These are phyloP conservation scores for Suricata suricatta DNA, from an alignment of 2,113 vertebrate genomes.

Conservation along the genomic window DNA sequence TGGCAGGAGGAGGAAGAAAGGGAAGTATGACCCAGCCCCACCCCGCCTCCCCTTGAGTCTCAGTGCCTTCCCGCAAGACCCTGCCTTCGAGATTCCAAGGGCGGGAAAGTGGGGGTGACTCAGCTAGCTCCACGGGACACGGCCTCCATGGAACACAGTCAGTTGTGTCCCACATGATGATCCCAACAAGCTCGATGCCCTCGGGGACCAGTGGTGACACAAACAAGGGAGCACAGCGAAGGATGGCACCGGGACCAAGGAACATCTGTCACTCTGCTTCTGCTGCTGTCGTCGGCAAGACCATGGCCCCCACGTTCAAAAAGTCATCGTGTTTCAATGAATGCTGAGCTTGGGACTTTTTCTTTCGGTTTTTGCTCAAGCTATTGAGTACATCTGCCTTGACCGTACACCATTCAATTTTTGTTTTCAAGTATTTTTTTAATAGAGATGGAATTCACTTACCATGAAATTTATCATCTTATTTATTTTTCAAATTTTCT, in stretches of 20 bases:
- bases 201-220: not conserved
- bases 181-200: not conserved
- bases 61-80: not conserved
- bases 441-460: not conserved
- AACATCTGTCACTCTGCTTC: not conserved
- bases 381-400: not conserved
- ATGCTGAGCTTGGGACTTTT: not conserved
- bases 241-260: not conserved
- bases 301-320: not conserved
- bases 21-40: not conserved
- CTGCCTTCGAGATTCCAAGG: not conserved
- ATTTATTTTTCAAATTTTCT: no score
- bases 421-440: not conserved
- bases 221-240: not conserved
- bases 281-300: not conserved
- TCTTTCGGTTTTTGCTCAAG: not conserved
- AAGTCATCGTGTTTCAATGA: not conserved
- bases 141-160: not conserved
- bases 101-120: not conserved
- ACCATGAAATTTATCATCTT: not conserved
- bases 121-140: not conserved
- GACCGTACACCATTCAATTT: not conserved
- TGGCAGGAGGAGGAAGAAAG: not conserved
- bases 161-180: not conserved
- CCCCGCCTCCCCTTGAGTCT: not conserved